These are phyloP conservation scores for Deilephila porcellus DNA, from an alignment of 2,888 invertebrate species.

Conservation along the genomic window DNA sequence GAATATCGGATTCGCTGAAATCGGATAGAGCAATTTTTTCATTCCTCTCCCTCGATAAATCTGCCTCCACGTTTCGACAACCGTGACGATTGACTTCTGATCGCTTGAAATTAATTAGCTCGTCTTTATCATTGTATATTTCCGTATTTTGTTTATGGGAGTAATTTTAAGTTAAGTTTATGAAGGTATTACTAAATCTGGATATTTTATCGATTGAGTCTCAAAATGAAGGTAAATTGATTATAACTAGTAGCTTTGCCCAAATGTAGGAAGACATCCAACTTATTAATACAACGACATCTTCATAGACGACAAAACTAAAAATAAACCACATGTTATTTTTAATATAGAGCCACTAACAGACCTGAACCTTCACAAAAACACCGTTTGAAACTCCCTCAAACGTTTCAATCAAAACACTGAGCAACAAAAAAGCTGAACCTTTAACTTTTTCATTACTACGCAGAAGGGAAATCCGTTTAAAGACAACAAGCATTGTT, in stretches of 20 bases:
- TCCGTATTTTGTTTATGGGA: neutral
- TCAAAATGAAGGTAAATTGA: neutral
- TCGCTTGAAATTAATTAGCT: constrained; percentile 27
- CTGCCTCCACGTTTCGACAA: constrained; percentile 39
- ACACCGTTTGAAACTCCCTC: constrained; percentile 12
- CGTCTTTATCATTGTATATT: neutral
- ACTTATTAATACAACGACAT: too few relatives aligned
- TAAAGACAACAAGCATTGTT: constrained; percentile 52
- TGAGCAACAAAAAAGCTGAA: constrained; percentile 39
- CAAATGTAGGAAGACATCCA: too few relatives aligned
- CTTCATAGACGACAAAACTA: too few relatives aligned
- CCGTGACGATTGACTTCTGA: constrained; percentile 39
- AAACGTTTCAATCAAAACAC: constrained; percentile 35
- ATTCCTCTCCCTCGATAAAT: constrained; percentile 42
- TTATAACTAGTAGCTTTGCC: neutral
- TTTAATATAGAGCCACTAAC: neutral
- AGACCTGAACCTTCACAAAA: neutral
- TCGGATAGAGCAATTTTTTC: constrained; percentile 44
- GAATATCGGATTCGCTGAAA: constrained; percentile 7
- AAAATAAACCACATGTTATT: too few relatives aligned
- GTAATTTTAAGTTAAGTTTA: neutral
- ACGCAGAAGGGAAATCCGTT: constrained; percentile 40
- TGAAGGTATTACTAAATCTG: too few relatives aligned
- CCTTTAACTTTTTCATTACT: constrained; percentile 51
- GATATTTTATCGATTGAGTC: too few relatives aligned